Percentiles rank a stretch among this genome's conserved stretches.
Conservation (phyloP, 2,888 invertebrate genomes). For the Agrochola macilenta region DNA sequence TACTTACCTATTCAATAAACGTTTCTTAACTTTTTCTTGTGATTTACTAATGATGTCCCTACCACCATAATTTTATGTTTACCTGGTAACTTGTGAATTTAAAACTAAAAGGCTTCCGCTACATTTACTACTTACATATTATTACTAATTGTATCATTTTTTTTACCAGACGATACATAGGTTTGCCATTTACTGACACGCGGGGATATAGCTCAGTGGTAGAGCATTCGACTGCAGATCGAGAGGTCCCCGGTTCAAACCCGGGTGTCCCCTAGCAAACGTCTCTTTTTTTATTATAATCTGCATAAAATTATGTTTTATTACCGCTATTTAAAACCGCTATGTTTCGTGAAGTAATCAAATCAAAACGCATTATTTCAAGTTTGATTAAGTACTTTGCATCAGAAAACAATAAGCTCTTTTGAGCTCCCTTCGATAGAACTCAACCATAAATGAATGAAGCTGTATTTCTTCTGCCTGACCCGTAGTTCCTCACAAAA, state of each 20-base stretch:
- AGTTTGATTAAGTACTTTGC: background rate
- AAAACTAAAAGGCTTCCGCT: constrained; percentile 13
- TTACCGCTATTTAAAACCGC: background rate
- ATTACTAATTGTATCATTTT: background rate
- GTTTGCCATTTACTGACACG: background rate
- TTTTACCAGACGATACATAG: background rate
- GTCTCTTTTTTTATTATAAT: constrained; percentile 15
- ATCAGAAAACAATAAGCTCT: background rate
- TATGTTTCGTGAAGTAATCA: background rate
- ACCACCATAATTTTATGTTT: constrained; percentile 4
- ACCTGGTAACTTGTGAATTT: constrained; percentile 19
- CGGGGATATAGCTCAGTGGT: constrained; percentile 87
- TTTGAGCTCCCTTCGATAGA: background rate
- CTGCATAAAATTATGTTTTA: background rate
- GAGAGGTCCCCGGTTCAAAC: constrained; percentile 85
- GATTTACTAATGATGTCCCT: background rate
- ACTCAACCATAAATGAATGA: background rate
- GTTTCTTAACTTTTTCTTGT: background rate
- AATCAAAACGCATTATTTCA: background rate
- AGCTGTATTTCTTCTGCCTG: constrained; percentile 2
- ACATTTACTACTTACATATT: background rate
- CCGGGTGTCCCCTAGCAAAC: constrained; percentile 82
- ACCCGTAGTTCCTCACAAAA: constrained; percentile 5
- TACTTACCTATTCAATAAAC: background rate
- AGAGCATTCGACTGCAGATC: constrained; percentile 82